These are phyloP conservation scores for Gasteruption jaculator DNA, from an alignment of 2,888 invertebrate species.

Conservation along the genomic window DNA sequence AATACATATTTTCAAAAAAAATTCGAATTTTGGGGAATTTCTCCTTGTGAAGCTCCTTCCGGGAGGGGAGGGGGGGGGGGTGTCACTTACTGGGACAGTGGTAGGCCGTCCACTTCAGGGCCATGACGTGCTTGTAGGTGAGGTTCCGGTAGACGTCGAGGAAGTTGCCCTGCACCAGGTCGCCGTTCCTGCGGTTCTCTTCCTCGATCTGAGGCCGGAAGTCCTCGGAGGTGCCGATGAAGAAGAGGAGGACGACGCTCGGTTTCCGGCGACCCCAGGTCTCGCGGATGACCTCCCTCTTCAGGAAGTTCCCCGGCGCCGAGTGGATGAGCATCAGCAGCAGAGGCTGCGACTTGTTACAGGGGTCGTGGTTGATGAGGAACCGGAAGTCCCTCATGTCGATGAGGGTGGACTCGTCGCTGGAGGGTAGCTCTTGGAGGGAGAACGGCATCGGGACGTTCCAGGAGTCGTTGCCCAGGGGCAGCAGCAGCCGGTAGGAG, in stretches of 20 bases:
- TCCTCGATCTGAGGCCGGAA: conserved; percentile 42
- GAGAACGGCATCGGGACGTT: conserved; percentile 31
- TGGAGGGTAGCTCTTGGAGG: conserved; percentile 36
- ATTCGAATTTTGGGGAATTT: neutral
- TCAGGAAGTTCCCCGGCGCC: conserved; percentile 50
- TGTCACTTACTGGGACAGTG: conserved; percentile 50
- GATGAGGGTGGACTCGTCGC: conserved; percentile 43
- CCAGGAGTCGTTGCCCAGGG: conserved; percentile 32
- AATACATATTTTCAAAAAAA: too few relatives aligned
- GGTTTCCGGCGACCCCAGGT: conserved; percentile 50
- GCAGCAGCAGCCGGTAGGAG: conserved; percentile 31
- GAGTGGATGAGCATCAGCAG: conserved; percentile 54
- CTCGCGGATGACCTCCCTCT: conserved; percentile 49
- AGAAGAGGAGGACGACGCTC: conserved; percentile 47
- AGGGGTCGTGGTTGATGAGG: conserved; percentile 58
- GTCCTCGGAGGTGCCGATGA: conserved; percentile 47
- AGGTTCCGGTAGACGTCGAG: conserved; percentile 56
- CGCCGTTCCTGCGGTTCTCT: conserved; percentile 47
- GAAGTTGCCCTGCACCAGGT: conserved; percentile 56
- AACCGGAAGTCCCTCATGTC: conserved; percentile 61
- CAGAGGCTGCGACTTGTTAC: conserved; percentile 51
- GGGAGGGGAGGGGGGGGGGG: too few relatives aligned
- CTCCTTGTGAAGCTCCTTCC: too few relatives aligned
- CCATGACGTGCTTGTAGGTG: conserved; percentile 58
- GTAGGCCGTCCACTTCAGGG: conserved; percentile 54